phyloP scores from a whole-genome alignment of 2,888 invertebrate species.

The Trichopria drosophilae region DNA sequence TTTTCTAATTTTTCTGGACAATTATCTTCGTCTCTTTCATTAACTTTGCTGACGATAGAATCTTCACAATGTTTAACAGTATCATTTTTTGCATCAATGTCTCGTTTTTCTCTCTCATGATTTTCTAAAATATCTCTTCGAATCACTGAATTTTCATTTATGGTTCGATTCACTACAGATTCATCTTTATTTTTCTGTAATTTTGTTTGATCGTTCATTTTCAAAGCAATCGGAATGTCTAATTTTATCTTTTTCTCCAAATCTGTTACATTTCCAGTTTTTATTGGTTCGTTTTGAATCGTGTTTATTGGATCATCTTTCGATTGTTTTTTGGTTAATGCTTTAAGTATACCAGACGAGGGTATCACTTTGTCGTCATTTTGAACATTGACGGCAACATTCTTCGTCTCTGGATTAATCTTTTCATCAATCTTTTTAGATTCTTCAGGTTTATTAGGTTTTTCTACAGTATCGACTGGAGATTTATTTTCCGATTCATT shows the following conservation, averaged over 20 bases:
- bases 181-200: constrained; percentile 17
- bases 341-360: constrained; percentile 47
- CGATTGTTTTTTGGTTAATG: constrained; percentile 44
- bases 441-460: too few species aligned
- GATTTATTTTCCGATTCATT: background rate
- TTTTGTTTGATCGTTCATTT: constrained; percentile 48
- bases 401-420: constrained; percentile 1
- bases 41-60: constrained; percentile 21
- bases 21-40: too few species aligned
- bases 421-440: too few species aligned
- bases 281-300: constrained; percentile 40
- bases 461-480: background rate
- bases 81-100: constrained; percentile 23
- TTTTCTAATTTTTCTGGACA: too few species aligned
- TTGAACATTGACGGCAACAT: constrained; percentile 38
- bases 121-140: constrained; percentile 47
- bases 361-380: too few species aligned
- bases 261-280: constrained; percentile 50
- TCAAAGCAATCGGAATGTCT: constrained; percentile 47
- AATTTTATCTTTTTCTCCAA: constrained; percentile 31
- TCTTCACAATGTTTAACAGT: constrained; percentile 8
- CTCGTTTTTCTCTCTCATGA: constrained; percentile 47
- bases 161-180: constrained; percentile 27
- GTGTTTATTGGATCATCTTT: constrained; percentile 6
- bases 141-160: constrained; percentile 29